Base-by-base conservation (phyloP, 2,888 invertebrate species). In the Alitta virens region DNA sequence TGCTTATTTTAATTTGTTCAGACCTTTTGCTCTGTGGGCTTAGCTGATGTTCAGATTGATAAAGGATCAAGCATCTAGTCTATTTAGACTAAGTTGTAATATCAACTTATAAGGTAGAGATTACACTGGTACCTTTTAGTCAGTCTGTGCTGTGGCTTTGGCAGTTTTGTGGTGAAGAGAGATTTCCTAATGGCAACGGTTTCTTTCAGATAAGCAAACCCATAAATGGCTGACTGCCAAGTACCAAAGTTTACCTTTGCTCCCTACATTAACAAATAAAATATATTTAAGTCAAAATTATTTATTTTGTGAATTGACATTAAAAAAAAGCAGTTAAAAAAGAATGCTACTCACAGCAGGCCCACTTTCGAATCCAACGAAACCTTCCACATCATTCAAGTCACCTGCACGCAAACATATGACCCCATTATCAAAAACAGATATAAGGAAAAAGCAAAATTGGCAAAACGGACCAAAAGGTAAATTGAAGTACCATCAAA, bases 161-260 rank as follows among this genome's bases (percentile, higher is more conserved):
- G 81, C 50, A 82, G 63, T 14, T 74, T 73, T 38, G 86, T 84
- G 0, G 89, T 86, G 71, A 85, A 92, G 27, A 94, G 77, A 74
- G 90, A 85, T 60, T 85, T 82, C 38, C 94, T 86, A 12, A 95
- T 78, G 0, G 81, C 82, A 2, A 83, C 82, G 60, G 94, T 79
- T 74, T 93, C 90, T 58, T 84, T 71, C 1, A 81, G 74, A 78
- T 90, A 83, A 0, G 88, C 87, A 57, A 95, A 74, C 0, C 92
- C 90, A 78, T 93, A 85, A 2, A 97, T 86, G 0, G 91, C 87
- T 0, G 95, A 94, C 77, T 92, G 89, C 89, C 93, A 96, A 0
- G 97, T 97, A 16, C 90, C 94, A 77, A 87, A 90, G 83, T 97
- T 90, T 46, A 91, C 73, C 2, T 78, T 68, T 0, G 66, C 38